phyloP scores from a whole-genome alignment of 2,888 invertebrate genomes.

The Temnothorax unifasciatus region DNA sequence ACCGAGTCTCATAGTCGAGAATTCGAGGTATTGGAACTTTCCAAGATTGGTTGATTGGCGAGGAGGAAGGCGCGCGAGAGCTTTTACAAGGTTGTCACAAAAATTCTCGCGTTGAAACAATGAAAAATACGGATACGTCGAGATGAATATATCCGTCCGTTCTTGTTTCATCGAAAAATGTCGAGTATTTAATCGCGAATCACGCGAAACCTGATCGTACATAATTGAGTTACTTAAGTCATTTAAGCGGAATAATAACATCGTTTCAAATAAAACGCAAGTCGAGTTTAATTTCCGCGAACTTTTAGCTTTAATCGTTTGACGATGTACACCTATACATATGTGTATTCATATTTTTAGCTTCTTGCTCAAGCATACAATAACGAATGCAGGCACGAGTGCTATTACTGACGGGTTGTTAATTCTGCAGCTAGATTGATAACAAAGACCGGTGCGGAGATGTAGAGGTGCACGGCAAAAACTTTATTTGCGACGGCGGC shows the following conservation, averaged over 20 bases:
- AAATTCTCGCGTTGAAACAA: not conserved
- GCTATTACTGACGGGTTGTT: constrained; percentile 16
- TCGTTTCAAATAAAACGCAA: not conserved
- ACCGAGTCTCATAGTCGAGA: constrained; percentile 50
- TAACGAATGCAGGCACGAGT: not conserved
- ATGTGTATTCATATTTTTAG: not conserved
- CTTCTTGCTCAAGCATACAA: not conserved
- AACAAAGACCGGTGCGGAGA: constrained; percentile 4
- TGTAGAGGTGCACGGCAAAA: constrained; percentile 34
- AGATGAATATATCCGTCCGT: not conserved
- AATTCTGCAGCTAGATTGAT: constrained; percentile 36
- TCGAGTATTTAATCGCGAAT: not conserved
- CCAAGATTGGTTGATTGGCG: constrained; percentile 23
- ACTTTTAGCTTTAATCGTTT: constrained; percentile 21
- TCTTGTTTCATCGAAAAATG: not conserved
- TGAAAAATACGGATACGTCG: not conserved
- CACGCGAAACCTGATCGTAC: not conserved
- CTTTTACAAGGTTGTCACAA: not conserved
- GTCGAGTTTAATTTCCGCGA: not conserved
- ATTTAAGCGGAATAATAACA: not conserved
- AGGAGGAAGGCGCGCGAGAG: constrained; percentile 9
- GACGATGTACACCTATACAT: not conserved
- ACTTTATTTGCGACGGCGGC: constrained; percentile 43
- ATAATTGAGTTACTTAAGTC: not conserved
- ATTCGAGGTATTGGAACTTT: constrained; percentile 54